phyloP scores from a whole-genome alignment of 2,113 vertebrate genomes.

The Bambusicola thoracicus region DNA sequence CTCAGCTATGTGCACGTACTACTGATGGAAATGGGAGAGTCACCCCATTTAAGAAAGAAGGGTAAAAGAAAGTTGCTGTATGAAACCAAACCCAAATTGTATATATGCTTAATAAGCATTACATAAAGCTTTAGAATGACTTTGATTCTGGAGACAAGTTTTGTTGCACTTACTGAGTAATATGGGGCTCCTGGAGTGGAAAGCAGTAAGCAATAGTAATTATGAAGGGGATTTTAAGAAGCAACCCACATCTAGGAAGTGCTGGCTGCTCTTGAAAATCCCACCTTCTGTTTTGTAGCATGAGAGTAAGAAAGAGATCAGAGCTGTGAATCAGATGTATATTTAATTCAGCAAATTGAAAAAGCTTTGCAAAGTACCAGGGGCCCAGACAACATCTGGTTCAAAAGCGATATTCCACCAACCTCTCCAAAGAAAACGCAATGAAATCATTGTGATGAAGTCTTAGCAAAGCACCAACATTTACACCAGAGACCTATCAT shows the following conservation, averaged over 20 bases:
- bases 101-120: not conserved
- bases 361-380: constrained; percentile 17
- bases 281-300: constrained; percentile 17
- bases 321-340: constrained; percentile 4
- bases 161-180: not conserved
- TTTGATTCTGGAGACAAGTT: not conserved
- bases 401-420: constrained; percentile 36
- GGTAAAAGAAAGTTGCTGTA: not conserved
- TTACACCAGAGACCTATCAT: not conserved
- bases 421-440: not conserved
- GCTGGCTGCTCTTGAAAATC: not conserved
- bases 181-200: not conserved
- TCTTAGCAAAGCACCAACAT: not conserved
- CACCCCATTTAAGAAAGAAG: not conserved
- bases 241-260: not conserved
- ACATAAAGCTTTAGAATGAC: not conserved
- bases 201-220: not conserved
- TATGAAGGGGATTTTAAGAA: constrained; percentile 2
- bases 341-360: constrained; percentile 39
- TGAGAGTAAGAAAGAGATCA: constrained; percentile 20
- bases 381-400: not conserved
- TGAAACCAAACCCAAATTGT: not conserved
- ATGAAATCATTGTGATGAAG: not conserved
- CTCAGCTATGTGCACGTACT: not conserved
- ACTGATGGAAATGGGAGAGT: not conserved